Conservation (phyloP, 2,797 vertebrate genomes). For the Neopelma chrysocephalum region DNA sequence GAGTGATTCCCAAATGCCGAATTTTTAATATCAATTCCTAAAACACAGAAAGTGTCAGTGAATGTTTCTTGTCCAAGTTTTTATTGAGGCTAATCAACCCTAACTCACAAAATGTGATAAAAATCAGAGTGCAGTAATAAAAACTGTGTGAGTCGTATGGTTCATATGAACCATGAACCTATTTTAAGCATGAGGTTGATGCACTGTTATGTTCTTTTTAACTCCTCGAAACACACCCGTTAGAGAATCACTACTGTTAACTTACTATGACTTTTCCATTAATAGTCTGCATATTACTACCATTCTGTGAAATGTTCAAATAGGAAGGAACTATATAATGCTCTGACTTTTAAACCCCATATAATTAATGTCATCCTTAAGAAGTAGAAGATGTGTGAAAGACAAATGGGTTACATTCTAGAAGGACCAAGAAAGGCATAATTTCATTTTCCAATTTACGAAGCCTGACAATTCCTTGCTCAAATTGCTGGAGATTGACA, state of each 20-base stretch:
- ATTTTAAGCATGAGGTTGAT: background rate
- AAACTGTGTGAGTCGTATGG: background rate
- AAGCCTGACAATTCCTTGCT: background rate
- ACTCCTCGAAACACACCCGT: background rate
- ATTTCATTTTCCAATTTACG: background rate
- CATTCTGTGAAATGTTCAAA: background rate
- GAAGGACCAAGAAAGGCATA: background rate
- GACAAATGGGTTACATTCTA: background rate
- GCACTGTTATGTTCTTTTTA: background rate
- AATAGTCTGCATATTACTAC: background rate
- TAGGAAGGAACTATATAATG: background rate
- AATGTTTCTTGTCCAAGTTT: background rate
- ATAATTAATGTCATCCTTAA: background rate
- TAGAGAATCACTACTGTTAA: background rate
- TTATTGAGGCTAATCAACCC: background rate
- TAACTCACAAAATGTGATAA: background rate
- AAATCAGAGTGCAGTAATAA: background rate
- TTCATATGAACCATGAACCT: background rate
- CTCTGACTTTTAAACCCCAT: background rate
- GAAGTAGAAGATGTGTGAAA: background rate
- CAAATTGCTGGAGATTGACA: background rate
- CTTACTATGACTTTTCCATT: background rate
- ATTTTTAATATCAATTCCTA: background rate
- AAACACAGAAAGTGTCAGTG: background rate
- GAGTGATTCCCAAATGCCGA: background rate